Conservation (phyloP, 2,888 invertebrate genomes). For the Tenthredo scrophulariae region DNA sequence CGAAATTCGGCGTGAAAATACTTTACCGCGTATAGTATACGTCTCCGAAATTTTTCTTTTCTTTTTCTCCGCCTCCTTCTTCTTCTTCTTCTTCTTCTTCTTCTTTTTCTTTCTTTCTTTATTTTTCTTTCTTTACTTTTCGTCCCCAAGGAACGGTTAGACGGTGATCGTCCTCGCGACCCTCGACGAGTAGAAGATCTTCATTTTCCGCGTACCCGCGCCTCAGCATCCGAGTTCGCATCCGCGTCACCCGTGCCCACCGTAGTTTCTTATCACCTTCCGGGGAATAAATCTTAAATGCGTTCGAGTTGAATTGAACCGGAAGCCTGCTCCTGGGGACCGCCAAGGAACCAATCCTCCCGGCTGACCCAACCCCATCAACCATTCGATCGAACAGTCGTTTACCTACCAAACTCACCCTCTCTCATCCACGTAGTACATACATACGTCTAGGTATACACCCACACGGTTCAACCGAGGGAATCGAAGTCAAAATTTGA, state of each 20-base stretch:
- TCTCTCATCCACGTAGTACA: background rate
- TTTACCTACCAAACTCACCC: background rate
- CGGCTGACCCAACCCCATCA: conserved; percentile 4
- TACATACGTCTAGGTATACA: background rate
- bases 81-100: background rate
- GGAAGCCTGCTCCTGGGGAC: background rate
- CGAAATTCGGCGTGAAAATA: conserved; percentile 64
- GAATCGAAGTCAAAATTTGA: conserved; percentile 39
- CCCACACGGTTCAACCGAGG: background rate
- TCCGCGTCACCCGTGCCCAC: conserved; percentile 22
- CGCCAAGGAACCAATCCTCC: conserved; percentile 2
- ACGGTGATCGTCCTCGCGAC: conserved; percentile 22
- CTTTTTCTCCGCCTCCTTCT: background rate
- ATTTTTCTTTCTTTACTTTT: background rate
- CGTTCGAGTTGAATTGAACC: conserved; percentile 55
- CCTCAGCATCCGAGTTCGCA: background rate
- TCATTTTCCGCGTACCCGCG: conserved; percentile 59
- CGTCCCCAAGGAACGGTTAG: conserved; percentile 31
- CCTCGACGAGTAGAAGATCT: conserved; percentile 57
- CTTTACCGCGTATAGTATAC: conserved; percentile 48
- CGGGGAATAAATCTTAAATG: conserved; percentile 58
- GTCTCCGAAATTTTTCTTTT: background rate
- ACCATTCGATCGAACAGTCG: conserved; percentile 22
- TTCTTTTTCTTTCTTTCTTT: background rate
- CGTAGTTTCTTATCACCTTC: conserved; percentile 62